Evolutionary conservation across 1,140 invertebrate species (phyloP), one percentile per base, ranked within the genome.

Genomic region (Drosophila parvula): DNA sequence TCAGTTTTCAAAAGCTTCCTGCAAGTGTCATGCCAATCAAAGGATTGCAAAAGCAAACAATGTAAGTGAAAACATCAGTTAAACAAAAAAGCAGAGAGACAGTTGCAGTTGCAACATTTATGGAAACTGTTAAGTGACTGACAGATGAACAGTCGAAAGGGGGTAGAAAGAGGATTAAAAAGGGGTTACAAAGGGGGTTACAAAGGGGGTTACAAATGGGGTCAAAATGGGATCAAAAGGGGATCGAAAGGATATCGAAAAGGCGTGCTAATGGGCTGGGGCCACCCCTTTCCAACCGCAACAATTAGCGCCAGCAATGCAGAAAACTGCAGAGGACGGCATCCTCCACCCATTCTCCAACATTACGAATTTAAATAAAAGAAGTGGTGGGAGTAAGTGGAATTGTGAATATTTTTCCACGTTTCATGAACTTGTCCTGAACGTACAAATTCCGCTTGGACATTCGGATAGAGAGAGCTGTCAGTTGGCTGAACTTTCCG

Each of bases 81-180:
- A 22, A 34, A 41, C 36, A 53, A 1, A 48, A 69, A 22, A 27
- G 34, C 16, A 43, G 64, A 71, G 62, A 63, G 44, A 69, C 78
- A 77, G 47, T 61, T 73, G 58, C 45, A 58, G 44, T 27, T 64
- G 67, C 73, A 77, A 58, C 45, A 75, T 88, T 88, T 82, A 88
- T 88, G 73, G 58, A 83, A 82, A 74, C 57, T 69, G 44, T 86
- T 88, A 89, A 88, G 83, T 89, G 78, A 88, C 68, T 78, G 84
- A 89, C 76, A 83, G 83, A 59, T 62, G 67, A 69, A 68, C 78
- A 82, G 34, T 18, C 43, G 45, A 36, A 61, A 43, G 9, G 16
- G 30, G 68, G 67, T 41, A n/a, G 34, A 14, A 27, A 4, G 14
- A 2, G 4, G n/a, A 9, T n/a, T 8, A 14, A 6, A 11, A 6